phyloP scores from a whole-genome alignment of 2,113 vertebrate species.

The Corythaixoides concolor region DNA sequence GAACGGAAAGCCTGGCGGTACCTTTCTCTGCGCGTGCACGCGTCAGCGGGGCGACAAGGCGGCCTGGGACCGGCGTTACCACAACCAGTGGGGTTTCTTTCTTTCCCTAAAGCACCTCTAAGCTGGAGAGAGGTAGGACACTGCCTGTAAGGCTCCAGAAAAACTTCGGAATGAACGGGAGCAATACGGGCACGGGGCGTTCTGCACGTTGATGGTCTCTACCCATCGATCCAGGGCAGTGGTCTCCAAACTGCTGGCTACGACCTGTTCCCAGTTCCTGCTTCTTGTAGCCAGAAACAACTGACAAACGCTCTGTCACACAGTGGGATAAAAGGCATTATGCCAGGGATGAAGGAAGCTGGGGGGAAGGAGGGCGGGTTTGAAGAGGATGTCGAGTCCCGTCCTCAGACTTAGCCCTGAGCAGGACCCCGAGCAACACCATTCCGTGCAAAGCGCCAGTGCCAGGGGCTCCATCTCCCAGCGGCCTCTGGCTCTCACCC shows the following conservation, averaged over 20 bases:
- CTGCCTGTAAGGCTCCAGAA: neutral
- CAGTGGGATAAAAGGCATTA: neutral
- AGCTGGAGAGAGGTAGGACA: neutral
- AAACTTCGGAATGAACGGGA: neutral
- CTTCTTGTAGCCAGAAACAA: neutral
- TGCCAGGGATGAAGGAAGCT: neutral
- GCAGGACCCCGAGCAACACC: neutral
- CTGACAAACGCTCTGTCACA: neutral
- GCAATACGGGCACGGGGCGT: rapidly evolving
- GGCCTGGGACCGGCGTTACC: neutral
- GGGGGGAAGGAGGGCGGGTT: neutral
- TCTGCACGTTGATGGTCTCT: neutral
- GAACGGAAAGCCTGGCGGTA: too few species aligned
- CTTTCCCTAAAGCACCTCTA: neutral
- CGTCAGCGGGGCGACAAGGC: neutral
- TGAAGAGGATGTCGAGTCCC: neutral
- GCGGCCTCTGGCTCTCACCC: neutral
- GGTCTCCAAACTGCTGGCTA: neutral
- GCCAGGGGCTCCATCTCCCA: neutral
- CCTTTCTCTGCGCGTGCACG: neutral
- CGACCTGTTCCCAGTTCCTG: neutral
- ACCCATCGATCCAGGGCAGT: neutral
- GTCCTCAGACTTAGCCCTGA: neutral
- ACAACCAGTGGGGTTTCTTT: neutral
- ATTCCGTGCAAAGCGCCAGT: rapidly evolving